Evolutionary conservation across 2,888 invertebrate species (phyloP), one percentile per base, ranked within the genome.

Genomic region (Zonitis immaculata): DNA sequence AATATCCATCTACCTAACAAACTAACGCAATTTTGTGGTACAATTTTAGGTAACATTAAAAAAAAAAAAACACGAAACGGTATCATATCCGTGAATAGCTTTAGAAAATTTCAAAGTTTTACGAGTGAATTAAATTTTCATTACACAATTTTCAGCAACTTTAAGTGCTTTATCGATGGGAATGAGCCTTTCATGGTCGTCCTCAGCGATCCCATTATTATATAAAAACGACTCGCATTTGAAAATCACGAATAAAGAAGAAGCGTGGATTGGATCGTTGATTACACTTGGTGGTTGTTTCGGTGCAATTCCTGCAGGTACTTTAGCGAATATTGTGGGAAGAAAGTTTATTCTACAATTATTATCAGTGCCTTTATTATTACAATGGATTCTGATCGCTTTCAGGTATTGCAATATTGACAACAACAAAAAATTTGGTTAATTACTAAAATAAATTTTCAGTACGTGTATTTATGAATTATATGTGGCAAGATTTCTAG

Each of bases 181-280:
- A 1, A 79, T 79, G 3, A 80, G 79, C 61, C 72, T 83, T 6
- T 79, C 82, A 1, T 84, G 84, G 83, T 79, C 82, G 1, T 82
- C 82, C 1, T 75, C 82, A 54, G 82, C 80, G 0, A 65, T 80
- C 6, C 79, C 78, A 0, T 63, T 79, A 42, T 65, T 82, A 25
- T 69, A 72, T 42, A 39, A 63, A 14, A 54, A 63, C 25, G 44
- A 62, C 20, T 57, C 65, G 1, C 57, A 54, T 9, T 35, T 61
- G 20, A 28, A 32, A 2, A 58, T 73, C 18, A 67, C 62, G 1
- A 59, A 67, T 2, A 64, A 69, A 1, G 74, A 81, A 64, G 80
- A 77, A 0, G 79, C 82, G 0, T 82, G 81, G 82, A 78, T 79
- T 7, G 81, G 81, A 0, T 80, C 82, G 0, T 66, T 82, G 1